Evolutionary conservation across 2,797 vertebrate species (phyloP).

Genomic region (Moxostoma hubbsi): DNA sequence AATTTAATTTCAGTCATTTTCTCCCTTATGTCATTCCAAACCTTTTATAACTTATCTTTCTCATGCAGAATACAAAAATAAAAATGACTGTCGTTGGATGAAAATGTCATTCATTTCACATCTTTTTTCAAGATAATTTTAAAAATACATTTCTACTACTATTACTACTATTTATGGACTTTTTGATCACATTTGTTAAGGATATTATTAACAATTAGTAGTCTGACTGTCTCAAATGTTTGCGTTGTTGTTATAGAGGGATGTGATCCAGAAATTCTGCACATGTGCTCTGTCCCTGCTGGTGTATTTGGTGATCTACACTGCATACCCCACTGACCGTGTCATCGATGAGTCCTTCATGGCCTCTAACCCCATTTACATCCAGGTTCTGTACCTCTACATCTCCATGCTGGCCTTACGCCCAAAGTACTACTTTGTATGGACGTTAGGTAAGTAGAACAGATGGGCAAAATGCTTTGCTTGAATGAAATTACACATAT

Average conservation of each 20-base stretch:
- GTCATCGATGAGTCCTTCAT: slow-evolving; percentile 85
- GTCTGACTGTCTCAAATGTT: background rate
- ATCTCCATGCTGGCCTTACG: slow-evolving; percentile 91
- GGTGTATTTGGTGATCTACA: slow-evolving; percentile 88
- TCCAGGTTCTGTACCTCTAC: slow-evolving; percentile 89
- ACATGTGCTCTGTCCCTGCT: slow-evolving; percentile 88
- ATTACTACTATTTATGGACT: too few relatives aligned
- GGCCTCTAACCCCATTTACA: slow-evolving; percentile 83
- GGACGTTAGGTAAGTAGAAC: slow-evolving; percentile 90
- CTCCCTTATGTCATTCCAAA: too few relatives aligned
- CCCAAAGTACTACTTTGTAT: slow-evolving; percentile 98
- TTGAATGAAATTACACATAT: background rate
- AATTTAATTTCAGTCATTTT: too few relatives aligned
- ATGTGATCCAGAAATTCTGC: slow-evolving; percentile 88
- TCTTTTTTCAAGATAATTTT: too few relatives aligned
- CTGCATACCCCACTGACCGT: slow-evolving; percentile 86
- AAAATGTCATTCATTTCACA: too few relatives aligned
- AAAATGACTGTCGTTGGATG: too few relatives aligned
- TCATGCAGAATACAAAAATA: too few relatives aligned
- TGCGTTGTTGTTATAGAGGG: slow-evolving; percentile 73
- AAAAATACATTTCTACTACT: too few relatives aligned
- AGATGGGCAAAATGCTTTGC: background rate
- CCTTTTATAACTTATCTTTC: too few relatives aligned
- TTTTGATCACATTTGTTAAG: too few relatives aligned
- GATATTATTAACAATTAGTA: too few relatives aligned